Conservation (phyloP, 2,888 invertebrate species). For the Diaperis boleti region DNA sequence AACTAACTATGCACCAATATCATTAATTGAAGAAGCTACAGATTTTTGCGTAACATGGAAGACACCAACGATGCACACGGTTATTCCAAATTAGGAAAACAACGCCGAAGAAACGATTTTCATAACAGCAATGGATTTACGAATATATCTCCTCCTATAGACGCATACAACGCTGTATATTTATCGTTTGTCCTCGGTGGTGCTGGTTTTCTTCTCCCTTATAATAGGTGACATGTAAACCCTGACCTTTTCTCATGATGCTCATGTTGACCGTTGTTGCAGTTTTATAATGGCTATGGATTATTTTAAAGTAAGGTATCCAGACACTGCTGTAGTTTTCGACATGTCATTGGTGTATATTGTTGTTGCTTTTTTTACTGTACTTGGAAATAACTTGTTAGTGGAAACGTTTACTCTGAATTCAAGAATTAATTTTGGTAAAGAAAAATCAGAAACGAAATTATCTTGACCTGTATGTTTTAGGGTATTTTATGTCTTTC, state of each 20-base stretch:
- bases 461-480: constrained; percentile 47
- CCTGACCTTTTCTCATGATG: constrained; percentile 33
- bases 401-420: constrained; percentile 86
- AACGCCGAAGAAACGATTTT: constrained; percentile 56
- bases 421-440: constrained; percentile 88
- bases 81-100: constrained; percentile 61
- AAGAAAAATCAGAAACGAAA: too few species aligned
- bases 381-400: constrained; percentile 85
- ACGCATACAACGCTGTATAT: constrained; percentile 79
- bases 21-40: background rate
- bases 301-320: constrained; percentile 89
- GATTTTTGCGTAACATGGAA: constrained; percentile 60
- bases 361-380: constrained; percentile 88
- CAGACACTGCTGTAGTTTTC: constrained; percentile 87
- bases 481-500: constrained; percentile 86
- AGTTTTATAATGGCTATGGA: constrained; percentile 95
- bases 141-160: constrained; percentile 77
- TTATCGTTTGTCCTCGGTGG: constrained; percentile 85
- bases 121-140: constrained; percentile 67
- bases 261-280: constrained; percentile 54
- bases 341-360: constrained; percentile 95
- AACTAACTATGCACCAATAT: constrained; percentile 3
- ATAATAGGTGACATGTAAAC: constrained; percentile 79
- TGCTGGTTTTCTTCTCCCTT: constrained; percentile 90
- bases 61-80: constrained; percentile 58